Conservation (phyloP, 37 sponge, comb jelly and placozoan genomes). For the Chondrilla cf. caribensis region DNA sequence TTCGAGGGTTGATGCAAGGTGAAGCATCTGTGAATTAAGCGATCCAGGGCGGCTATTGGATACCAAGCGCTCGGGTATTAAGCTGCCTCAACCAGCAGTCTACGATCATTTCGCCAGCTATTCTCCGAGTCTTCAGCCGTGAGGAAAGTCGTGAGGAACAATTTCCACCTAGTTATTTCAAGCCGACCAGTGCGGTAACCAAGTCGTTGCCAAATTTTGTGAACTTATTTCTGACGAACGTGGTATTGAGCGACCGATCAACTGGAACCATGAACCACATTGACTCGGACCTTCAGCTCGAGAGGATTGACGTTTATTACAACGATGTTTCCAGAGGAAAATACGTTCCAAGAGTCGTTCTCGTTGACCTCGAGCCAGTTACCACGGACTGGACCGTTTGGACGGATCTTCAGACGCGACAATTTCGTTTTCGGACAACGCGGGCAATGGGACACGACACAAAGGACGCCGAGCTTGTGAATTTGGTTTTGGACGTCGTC, state of each 20-base stretch:
- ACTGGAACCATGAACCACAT: conserved; percentile 99
- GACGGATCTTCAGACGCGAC: conserved; percentile 99
- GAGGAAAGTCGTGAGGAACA: too few relatives aligned
- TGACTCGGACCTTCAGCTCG: conserved; percentile 98
- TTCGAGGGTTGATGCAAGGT: too few relatives aligned
- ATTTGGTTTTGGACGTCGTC: conserved; percentile 97
- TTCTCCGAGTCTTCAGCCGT: too few relatives aligned
- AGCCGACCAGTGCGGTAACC: conserved; percentile 99
- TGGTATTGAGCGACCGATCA: conserved; percentile 98
- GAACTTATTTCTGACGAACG: conserved; percentile 95
- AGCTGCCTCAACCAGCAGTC: too few relatives aligned
- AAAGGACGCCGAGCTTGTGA: conserved; percentile 91
- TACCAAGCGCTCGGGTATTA: too few relatives aligned
- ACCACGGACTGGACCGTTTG: conserved; percentile 99
- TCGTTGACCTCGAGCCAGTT: conserved; percentile 88
- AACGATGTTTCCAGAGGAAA: conserved; percentile 88
- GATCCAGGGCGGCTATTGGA: too few relatives aligned
- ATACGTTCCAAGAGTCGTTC: conserved; percentile 77
- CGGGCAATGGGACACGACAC: conserved; percentile 96
- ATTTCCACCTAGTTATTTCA: too few relatives aligned
- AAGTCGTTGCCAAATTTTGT: conserved; percentile 96
- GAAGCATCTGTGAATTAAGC: too few relatives aligned
- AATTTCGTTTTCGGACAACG: conserved; percentile 99
- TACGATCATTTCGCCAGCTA: too few relatives aligned
- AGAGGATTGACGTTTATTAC: conserved; percentile 99